phyloP scores from a whole-genome alignment of 35 echinoderm and acorn worm genomes.

The Acanthaster planci region DNA sequence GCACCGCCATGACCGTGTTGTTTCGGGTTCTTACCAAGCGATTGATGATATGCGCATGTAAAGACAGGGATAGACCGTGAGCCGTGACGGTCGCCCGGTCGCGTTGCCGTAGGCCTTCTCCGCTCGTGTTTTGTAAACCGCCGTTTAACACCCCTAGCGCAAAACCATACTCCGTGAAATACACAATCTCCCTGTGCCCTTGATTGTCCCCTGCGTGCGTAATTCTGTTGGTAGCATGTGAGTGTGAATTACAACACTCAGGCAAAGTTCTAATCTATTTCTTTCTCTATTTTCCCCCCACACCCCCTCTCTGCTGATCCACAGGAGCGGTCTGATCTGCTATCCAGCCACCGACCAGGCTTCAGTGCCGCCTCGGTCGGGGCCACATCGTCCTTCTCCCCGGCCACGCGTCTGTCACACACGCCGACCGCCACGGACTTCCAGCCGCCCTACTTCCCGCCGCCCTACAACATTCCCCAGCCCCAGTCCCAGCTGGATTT shows the following conservation, averaged over 20 bases:
- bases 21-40: no score
- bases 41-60: not conserved
- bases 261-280: not conserved
- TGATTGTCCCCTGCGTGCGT: no score
- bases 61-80: not conserved
- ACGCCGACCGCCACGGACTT: conserved; percentile 93
- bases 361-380: conserved; percentile 89
- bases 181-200: no score
- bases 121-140: not conserved
- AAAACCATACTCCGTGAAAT: no score
- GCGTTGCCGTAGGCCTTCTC: conserved; percentile 1
- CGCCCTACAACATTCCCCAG: conserved; percentile 96
- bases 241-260: not conserved
- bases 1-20: no score
- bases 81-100: not conserved
- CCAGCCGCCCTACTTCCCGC: conserved; percentile 96
- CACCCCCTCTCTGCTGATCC: conserved; percentile 21
- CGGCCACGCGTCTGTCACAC: conserved; percentile 86
- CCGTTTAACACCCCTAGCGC: no score
- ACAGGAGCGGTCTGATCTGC: conserved; percentile 92
- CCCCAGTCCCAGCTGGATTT: conserved; percentile 94
- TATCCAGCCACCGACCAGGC: conserved; percentile 80
- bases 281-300: not conserved
- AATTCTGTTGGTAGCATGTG: no score
- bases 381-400: conserved; percentile 79